These are phyloP conservation scores for Meloidogyne chitwoodi DNA, from an alignment of 1,140 invertebrate species.

Conservation along the genomic window DNA sequence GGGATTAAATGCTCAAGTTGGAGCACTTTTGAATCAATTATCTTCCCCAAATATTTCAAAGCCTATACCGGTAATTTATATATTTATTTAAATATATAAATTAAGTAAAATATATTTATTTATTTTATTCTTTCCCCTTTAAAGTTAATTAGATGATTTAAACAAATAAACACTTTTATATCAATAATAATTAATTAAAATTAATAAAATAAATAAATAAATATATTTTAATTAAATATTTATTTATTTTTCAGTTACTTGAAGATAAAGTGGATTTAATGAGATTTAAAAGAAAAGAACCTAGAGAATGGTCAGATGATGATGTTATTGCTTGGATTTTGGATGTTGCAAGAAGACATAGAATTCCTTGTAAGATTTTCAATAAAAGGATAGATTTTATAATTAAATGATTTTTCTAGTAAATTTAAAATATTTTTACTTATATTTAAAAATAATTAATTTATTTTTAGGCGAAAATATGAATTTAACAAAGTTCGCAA, in stretches of 20 bases:
- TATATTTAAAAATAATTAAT: background rate
- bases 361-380: constrained; percentile 38
- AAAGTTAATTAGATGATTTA: too few relatives aligned
- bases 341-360: constrained; percentile 51
- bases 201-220: background rate
- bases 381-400: too few relatives aligned
- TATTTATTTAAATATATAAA: too few relatives aligned
- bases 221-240: background rate
- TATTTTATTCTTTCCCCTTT: too few relatives aligned
- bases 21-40: background rate
- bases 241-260: constrained; percentile 7
- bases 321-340: constrained; percentile 58
- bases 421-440: background rate
- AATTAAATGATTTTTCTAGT: too few relatives aligned
- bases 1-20: background rate
- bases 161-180: too few relatives aligned
- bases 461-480: constrained; percentile 45
- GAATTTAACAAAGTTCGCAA: constrained; percentile 48
- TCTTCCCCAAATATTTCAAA: background rate
- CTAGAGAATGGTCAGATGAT: constrained; percentile 49
- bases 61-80: constrained; percentile 10
- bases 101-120: too few relatives aligned
- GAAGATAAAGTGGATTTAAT: constrained; percentile 48
- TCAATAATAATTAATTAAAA: too few relatives aligned
- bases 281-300: constrained; percentile 50